phyloP scores from a whole-genome alignment of 1,140 invertebrate genomes.

The Cyclina sinensis region DNA sequence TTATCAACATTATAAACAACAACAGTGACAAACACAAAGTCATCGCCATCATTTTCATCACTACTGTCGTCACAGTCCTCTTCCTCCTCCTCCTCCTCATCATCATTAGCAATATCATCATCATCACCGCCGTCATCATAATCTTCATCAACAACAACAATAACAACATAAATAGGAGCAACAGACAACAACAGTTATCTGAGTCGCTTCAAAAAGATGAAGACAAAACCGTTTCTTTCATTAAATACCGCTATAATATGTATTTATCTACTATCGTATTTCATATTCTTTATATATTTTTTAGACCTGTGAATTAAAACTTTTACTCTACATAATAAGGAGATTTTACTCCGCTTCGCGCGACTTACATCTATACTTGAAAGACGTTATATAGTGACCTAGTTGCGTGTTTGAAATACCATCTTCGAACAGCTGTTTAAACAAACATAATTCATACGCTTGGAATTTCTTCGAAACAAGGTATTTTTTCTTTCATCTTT shows the following conservation, averaged over 20 bases:
- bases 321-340: constrained; percentile 1
- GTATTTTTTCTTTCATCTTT: not conserved
- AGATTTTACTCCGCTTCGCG: constrained; percentile 9
- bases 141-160: too few relatives aligned
- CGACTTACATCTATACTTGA: not conserved
- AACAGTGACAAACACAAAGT: too few relatives aligned
- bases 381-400: not conserved
- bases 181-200: too few relatives aligned
- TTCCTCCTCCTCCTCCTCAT: too few relatives aligned
- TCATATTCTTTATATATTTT: not conserved
- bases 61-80: too few relatives aligned
- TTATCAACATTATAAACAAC: too few relatives aligned
- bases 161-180: too few relatives aligned
- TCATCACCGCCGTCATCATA: too few relatives aligned
- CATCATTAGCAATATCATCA: too few relatives aligned
- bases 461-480: not conserved
- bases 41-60: too few relatives aligned
- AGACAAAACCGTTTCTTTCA: not conserved
- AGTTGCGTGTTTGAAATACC: not conserved
- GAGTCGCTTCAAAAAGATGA: not conserved
- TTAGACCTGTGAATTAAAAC: not conserved
- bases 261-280: constrained; percentile 6
- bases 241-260: not conserved
- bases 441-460: not conserved
- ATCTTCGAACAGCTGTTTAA: not conserved